Evolutionary conservation across 2,888 invertebrate species (phyloP), one percentile per base, ranked within the genome.

Genomic region (Fragum sueziense): DNA sequence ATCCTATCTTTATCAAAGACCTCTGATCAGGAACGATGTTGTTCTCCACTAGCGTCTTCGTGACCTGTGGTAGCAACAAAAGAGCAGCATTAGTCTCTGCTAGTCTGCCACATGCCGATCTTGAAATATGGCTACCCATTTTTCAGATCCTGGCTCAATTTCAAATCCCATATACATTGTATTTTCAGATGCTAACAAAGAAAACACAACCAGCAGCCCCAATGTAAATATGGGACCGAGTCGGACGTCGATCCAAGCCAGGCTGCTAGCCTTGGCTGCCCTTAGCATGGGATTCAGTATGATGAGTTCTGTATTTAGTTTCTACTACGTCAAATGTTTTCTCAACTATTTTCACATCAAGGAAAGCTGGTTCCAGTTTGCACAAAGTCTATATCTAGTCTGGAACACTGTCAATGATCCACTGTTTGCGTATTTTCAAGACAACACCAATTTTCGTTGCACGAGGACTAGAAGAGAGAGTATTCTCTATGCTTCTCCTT

Each of bases 331-430:
- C 2, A 93, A 93, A 85, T 87, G 92, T 17, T 94, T 93, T 79
- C 87, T 94, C 37, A 92, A 93, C 85, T 76, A 89, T 27, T 94
- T 93, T 86, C 90, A 93, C 72, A 92, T 94, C 52, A 86, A 91
- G 68, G 90, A 93, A 62, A 84, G 79, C n/a, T 94, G 93, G 93
- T 94, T 94, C 86, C 93, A 93, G 54, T 51, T 91, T 2, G 89
- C 93, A 0, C 93, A 94, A 84, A 86, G 90, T 0, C 85, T 94
- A 9, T 94, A 93, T 80, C 86, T 94, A 88, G 75, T 94, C 7
- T 94, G 94, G 94, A 94, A 94, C 84, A 93, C 94, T 0, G 81
- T 94, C 31, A 94, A 94, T 80, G 94, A 94, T 77, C 94, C 94
- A 0, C 80, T 94, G 52, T 94, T 94, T 85, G 94, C 93, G 11